Conservation (phyloP, 2,797 vertebrate species). For the Parambassis ranga region DNA sequence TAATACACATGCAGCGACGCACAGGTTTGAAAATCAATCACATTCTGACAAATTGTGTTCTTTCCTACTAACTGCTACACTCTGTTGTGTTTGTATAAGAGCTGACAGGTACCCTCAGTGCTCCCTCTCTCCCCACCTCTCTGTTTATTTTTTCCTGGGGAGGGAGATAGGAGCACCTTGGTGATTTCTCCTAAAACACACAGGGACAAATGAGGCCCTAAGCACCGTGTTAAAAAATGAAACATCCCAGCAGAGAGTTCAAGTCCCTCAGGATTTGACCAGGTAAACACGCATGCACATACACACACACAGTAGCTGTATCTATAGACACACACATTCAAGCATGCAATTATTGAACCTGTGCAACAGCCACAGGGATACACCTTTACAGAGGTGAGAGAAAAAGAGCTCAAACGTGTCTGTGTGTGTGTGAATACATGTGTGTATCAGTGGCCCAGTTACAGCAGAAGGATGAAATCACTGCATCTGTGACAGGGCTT, state of each 20-base stretch:
- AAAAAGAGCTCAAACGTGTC: slow-evolving; percentile 14
- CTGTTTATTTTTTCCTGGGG: background rate
- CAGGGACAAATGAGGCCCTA: slow-evolving; percentile 67
- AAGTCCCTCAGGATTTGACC: slow-evolving; percentile 46
- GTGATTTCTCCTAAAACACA: slow-evolving; percentile 52
- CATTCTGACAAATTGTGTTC: slow-evolving; percentile 1
- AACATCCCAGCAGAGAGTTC: slow-evolving; percentile 55
- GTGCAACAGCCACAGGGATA: slow-evolving; percentile 37
- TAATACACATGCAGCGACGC: background rate
- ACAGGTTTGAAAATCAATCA: slow-evolving; percentile 16
- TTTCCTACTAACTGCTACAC: background rate
- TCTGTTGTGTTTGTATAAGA: background rate
- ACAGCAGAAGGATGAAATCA: slow-evolving; percentile 45
- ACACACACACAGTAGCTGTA: background rate
- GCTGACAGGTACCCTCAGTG: slow-evolving; percentile 4
- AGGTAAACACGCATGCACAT: slow-evolving; percentile 33
- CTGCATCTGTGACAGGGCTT: slow-evolving; percentile 48
- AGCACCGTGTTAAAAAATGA: slow-evolving; percentile 64
- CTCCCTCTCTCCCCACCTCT: background rate
- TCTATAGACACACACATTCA: slow-evolving; percentile 4
- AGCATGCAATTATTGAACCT: slow-evolving; percentile 48
- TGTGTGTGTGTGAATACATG: slow-evolving; percentile 10
- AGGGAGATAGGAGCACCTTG: slow-evolving; percentile 17
- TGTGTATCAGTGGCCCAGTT: slow-evolving; percentile 65
- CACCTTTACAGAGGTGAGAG: slow-evolving; percentile 30